Conservation (phyloP, 2,113 vertebrate genomes). For the Poecilia latipinna region DNA sequence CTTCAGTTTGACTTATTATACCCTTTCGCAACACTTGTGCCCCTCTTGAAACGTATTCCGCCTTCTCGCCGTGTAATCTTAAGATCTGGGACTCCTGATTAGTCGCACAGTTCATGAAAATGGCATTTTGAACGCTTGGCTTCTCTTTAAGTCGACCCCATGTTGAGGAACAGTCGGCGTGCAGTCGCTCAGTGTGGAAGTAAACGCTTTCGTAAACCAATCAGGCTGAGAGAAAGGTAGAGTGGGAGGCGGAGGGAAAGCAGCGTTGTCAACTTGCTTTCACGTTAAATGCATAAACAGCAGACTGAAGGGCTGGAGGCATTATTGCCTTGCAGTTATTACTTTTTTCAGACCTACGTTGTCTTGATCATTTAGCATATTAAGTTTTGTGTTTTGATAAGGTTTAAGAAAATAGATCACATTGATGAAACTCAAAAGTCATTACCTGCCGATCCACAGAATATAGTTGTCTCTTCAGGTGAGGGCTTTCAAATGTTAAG, state of each 20-base stretch:
- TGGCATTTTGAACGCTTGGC: conserved; percentile 10
- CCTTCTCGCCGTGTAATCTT: not conserved
- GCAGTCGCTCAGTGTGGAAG: not conserved
- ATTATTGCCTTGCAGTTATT: not conserved
- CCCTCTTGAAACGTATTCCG: conserved; percentile 12
- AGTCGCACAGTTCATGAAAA: not conserved
- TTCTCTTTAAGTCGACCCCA: conserved; percentile 2
- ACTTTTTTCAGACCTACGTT: not conserved
- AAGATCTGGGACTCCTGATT: conserved; percentile 11
- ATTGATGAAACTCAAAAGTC: conserved; percentile 7
- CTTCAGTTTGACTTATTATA: conserved; percentile 9
- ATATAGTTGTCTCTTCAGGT: too few species aligned
- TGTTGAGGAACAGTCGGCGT: not conserved
- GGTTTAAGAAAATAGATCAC: not conserved
- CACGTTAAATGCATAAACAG: conserved; percentile 6
- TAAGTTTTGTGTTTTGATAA: not conserved
- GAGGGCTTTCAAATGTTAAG: too few species aligned
- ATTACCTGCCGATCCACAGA: not conserved
- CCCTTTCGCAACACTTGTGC: not conserved
- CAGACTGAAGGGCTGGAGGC: not conserved
- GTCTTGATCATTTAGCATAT: not conserved
- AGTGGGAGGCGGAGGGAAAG: not conserved
- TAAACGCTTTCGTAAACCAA: not conserved
- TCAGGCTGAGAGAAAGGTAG: not conserved
- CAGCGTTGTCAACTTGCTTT: not conserved